Percentiles rank a stretch among this genome's conserved stretches.
Evolutionary conservation across 2,113 vertebrate species (phyloP).

Genomic region (Macquaria ambigua): DNA sequence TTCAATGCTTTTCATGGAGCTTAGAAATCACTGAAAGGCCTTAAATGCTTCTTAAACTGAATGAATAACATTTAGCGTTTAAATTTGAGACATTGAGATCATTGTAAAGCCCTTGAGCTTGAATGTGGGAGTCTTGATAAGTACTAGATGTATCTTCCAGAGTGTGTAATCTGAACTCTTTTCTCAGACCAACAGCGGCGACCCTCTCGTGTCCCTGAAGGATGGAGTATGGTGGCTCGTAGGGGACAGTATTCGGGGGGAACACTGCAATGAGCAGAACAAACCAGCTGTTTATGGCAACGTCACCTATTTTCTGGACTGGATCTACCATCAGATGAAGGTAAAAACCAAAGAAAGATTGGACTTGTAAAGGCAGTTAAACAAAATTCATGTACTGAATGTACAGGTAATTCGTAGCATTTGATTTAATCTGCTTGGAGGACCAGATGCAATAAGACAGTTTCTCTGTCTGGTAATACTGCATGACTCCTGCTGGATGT

Average conservation of each 20-base stretch:
- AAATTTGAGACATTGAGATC: background rate
- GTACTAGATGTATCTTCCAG: background rate
- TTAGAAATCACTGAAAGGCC: background rate
- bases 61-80: slow-evolving; percentile 5
- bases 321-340: slow-evolving; percentile 91
- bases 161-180: background rate
- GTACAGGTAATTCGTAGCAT: background rate
- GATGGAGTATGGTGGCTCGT: slow-evolving; percentile 89
- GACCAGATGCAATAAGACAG: slow-evolving; percentile 2
- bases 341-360: slow-evolving; percentile 67
- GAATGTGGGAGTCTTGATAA: background rate
- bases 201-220: slow-evolving; percentile 86
- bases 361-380: background rate
- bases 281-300: slow-evolving; percentile 90
- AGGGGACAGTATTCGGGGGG: slow-evolving; percentile 89
- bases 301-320: slow-evolving; percentile 86
- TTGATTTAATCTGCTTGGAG: slow-evolving; percentile 1
- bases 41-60: background rate
- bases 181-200: slow-evolving; percentile 87
- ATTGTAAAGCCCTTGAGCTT: background rate
- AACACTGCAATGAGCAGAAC: slow-evolving; percentile 79
- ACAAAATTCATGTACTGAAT: background rate
- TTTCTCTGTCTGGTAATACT: slow-evolving; percentile 14
- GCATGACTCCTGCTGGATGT: background rate
- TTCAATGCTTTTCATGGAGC: background rate